Evolutionary conservation across 2,888 invertebrate genomes (phyloP).

Genomic region (Phyto melanocephala): DNA sequence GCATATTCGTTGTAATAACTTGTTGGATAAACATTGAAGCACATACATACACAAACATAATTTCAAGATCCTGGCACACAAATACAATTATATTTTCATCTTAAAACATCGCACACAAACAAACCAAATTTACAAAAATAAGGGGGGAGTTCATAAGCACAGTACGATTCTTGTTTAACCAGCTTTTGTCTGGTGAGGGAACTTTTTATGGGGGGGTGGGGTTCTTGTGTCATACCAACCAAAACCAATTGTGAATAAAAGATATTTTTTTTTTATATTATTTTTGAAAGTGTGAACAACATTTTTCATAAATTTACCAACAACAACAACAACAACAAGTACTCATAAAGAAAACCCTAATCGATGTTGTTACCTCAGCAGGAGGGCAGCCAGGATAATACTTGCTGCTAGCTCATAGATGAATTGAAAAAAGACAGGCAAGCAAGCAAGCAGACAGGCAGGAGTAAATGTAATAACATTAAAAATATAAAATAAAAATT

Average conservation of each 20-base stretch:
- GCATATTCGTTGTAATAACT: constrained; percentile 55
- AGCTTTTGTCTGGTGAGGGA: not conserved
- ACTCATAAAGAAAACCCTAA: constrained; percentile 63
- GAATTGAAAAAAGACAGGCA: not conserved
- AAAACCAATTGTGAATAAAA: constrained; percentile 59
- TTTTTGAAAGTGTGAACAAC: constrained; percentile 75
- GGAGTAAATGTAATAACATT: constrained; percentile 60
- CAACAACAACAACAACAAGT: constrained; percentile 66
- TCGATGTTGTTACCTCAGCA: constrained; percentile 73
- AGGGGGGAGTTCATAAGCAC: constrained; percentile 4
- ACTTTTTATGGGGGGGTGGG: not conserved
- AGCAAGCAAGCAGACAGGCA: constrained; percentile 5
- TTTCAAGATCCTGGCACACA: not conserved
- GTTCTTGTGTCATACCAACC: constrained; percentile 37
- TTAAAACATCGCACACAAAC: constrained; percentile 4
- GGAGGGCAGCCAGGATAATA: constrained; percentile 63
- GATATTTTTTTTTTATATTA: constrained; percentile 38
- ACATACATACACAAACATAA: not conserved
- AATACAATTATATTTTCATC: constrained; percentile 53
- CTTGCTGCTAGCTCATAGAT: not conserved
- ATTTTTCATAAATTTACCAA: constrained; percentile 76
- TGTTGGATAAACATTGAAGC: constrained; percentile 42
- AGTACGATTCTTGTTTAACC: not conserved
- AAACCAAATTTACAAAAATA: not conserved
- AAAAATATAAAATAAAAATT: constrained; percentile 55